Base-by-base conservation (phyloP, 2,888 invertebrate species). In the Cantharis rufa region DNA sequence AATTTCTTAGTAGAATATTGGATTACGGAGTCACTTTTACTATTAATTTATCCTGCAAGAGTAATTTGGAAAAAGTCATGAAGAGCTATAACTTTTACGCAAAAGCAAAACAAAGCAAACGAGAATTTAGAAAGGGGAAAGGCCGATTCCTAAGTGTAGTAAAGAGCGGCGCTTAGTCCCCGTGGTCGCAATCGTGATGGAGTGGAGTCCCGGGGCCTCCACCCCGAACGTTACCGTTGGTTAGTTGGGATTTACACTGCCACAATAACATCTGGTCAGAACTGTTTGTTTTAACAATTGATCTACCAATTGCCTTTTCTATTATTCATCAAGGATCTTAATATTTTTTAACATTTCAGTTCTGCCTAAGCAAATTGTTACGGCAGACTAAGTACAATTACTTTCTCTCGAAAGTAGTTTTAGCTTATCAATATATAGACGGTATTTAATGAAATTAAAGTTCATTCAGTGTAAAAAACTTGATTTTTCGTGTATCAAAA, bases 211-310 rank as follows among this genome's bases (percentile, higher is more conserved):
- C 79, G 81, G 85, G 84, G 85, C 82, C 81, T 79, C 74, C 82
- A 80, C 83, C 83, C 82, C 80, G 83, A 81, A 84, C 83, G 83
- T 84, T 84, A 84, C 83, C 83, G 84, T 83, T 82, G 84, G 82
- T 82, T 85, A 84, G 84, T 85, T 84, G 83, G 84, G 85, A 86
- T 86, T 86, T 86, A 86, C 84, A 83, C 81, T 82, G 80, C 83
- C 82, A 80, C 81, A 84, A 84, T 84, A 84, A 84, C 84, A 82
- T 82, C 83, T 82, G 84, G 84, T 83, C 84, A 84, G 82, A 81
- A 81, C 80, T 84, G 84, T 84, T 84, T 85, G 82, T 84, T 86
- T 85, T 84, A 84, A 84, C 85, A 86, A 85, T 85, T 85, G 85
- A 84, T 84, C 83, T 81, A 79, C 76, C 82, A 82, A 85, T 84